A percentile compares a stretch with the other conserved stretches of the same genome.
Evolutionary conservation across 2,888 invertebrate species (phyloP).

Genomic region (Ornithoptera priamus): DNA sequence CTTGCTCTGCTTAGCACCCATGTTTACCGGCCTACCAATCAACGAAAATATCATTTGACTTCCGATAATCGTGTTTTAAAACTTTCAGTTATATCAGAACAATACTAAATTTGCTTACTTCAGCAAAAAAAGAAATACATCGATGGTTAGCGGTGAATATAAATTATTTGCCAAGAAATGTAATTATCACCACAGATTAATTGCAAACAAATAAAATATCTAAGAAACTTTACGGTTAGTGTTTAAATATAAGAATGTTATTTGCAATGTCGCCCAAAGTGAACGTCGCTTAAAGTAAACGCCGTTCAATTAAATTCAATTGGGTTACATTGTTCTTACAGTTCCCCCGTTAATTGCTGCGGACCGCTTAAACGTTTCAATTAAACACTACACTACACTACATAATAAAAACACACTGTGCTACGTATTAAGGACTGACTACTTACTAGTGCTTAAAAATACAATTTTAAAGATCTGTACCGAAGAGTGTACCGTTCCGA

Average conservation of each 20-base stretch:
- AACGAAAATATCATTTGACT: neutral
- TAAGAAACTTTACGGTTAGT: too few relatives aligned
- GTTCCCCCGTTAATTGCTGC: conserved; percentile 21
- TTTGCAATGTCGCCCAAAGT: too few relatives aligned
- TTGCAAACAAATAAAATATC: too few relatives aligned
- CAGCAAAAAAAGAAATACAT: too few relatives aligned
- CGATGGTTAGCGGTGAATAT: too few relatives aligned
- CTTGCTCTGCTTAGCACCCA: conserved; percentile 93
- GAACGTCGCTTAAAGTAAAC: neutral
- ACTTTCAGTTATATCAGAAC: neutral
- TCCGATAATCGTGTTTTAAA: neutral
- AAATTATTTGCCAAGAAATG: too few relatives aligned
- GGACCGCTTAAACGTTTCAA: conserved; percentile 25
- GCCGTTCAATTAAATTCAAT: conserved; percentile 19
- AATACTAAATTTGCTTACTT: too few relatives aligned
- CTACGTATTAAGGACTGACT: neutral
- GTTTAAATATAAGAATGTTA: too few relatives aligned
- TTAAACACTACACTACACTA: conserved; percentile 21
- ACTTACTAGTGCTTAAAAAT: neutral
- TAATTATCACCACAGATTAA: too few relatives aligned
- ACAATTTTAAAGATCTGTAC: too few relatives aligned
- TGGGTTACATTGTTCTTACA: conserved; percentile 17
- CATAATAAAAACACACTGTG: conserved; percentile 1
- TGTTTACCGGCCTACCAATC: conserved; percentile 64
- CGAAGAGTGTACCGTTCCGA: too few relatives aligned